phyloP scores from a whole-genome alignment of 2,888 invertebrate genomes.

The Lycophotia porphyrea region DNA sequence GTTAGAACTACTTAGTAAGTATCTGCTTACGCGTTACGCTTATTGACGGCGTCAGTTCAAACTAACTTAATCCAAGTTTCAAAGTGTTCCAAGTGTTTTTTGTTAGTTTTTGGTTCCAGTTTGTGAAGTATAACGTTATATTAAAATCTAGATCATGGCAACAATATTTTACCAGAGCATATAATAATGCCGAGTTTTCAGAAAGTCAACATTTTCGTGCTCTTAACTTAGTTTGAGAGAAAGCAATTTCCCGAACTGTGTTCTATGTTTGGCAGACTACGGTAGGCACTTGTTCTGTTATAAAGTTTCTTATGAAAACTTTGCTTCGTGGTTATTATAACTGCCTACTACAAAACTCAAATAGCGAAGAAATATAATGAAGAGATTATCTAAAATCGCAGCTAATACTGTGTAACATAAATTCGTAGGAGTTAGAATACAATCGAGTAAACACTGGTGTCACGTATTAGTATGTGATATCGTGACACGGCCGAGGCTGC shows the following conservation, averaged over 20 bases:
- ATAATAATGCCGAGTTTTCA: constrained; percentile 27
- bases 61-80: constrained; percentile 45
- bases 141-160: neutral
- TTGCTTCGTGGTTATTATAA: constrained; percentile 7
- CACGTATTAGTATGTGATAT: constrained; percentile 46
- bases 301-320: constrained; percentile 20
- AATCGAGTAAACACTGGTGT: constrained; percentile 29
- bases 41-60: constrained; percentile 42
- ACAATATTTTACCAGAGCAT: constrained; percentile 17
- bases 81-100: too few species aligned
- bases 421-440: neutral
- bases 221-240: constrained; percentile 34
- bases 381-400: neutral
- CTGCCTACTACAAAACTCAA: neutral
- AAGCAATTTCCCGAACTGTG: constrained; percentile 32
- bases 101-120: too few species aligned
- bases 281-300: constrained; percentile 29
- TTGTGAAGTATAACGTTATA: constrained; percentile 6
- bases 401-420: neutral
- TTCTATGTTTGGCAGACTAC: constrained; percentile 33
- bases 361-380: neutral
- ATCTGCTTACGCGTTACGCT: constrained; percentile 13
- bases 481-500: constrained; percentile 60
- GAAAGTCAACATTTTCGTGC: constrained; percentile 27
- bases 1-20: constrained; percentile 45